A percentile compares a stretch with the other conserved stretches of the same genome.
Evolutionary conservation across 2,797 vertebrate genomes (phyloP).

Genomic region (Pangasius mekongensis): DNA sequence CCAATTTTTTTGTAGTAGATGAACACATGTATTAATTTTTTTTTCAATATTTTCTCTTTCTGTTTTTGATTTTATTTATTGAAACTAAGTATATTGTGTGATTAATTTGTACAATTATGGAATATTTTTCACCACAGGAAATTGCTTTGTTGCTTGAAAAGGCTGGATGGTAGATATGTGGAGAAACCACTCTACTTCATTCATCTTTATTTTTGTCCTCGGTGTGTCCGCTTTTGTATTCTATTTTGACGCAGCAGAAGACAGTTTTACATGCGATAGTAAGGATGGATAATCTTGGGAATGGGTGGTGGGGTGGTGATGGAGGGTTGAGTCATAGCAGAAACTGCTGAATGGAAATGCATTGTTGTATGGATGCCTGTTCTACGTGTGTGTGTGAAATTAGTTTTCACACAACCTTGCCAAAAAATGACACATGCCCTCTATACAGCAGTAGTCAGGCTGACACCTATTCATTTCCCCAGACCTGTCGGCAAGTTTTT

Average conservation of each 20-base stretch:
- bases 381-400: conserved; percentile 46
- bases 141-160: not conserved
- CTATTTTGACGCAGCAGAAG: not conserved
- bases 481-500: conserved; percentile 52
- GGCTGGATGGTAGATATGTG: not conserved
- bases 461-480: conserved; percentile 53
- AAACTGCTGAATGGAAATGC: conserved; percentile 22
- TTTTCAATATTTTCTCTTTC: not conserved
- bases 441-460: conserved; percentile 58
- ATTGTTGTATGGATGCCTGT: conserved; percentile 27
- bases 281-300: conserved; percentile 16
- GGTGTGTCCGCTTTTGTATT: conserved; percentile 32
- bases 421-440: conserved; percentile 46
- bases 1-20: not conserved
- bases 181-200: conserved; percentile 1
- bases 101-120: not conserved
- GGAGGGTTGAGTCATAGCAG: conserved; percentile 6
- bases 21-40: not conserved
- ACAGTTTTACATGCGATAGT: not conserved
- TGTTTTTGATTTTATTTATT: not conserved
- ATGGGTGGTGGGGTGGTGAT: conserved; percentile 6
- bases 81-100: not conserved
- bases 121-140: not conserved
- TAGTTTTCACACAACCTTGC: conserved; percentile 52
- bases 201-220: conserved; percentile 11